Conservation (phyloP, 2,113 vertebrate species). For the Otus sunia region DNA sequence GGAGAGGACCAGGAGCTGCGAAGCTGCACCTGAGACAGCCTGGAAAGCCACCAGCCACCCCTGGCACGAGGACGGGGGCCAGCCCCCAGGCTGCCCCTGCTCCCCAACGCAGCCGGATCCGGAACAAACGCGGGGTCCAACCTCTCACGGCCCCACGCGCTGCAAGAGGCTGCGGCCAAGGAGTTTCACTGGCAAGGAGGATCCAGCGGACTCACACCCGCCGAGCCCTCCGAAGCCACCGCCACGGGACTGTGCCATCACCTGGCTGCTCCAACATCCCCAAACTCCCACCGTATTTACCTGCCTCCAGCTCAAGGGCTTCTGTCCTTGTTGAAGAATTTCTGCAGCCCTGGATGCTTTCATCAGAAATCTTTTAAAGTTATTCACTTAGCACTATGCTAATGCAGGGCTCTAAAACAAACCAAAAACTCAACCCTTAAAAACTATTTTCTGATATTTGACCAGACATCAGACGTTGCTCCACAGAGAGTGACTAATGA, state of each 20-base stretch:
- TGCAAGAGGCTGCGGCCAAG: neutral
- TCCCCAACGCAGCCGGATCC: neutral
- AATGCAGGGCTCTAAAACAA: neutral
- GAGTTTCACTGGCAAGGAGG: neutral
- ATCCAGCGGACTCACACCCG: accelerated
- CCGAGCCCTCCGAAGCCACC: neutral
- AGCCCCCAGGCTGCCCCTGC: accelerated
- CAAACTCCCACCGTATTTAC: neutral
- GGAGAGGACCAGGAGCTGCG: neutral
- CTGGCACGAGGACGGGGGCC: accelerated
- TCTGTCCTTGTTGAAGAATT: neutral
- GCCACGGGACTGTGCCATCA: neutral
- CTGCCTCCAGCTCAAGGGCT: neutral
- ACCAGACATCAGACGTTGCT: constrained; percentile 16
- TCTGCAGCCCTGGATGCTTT: neutral
- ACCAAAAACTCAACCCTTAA: neutral
- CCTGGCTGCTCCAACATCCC: neutral
- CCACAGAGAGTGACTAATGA: constrained; percentile 44
- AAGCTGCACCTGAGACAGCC: neutral
- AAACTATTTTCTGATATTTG: constrained; percentile 22
- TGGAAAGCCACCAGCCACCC: neutral
- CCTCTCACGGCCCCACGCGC: neutral
- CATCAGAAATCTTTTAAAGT: neutral
- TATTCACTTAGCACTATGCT: neutral
- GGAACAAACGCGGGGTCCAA: neutral